Conservation (phyloP, 1,140 invertebrate species). For the Brachionus plicatilis region DNA sequence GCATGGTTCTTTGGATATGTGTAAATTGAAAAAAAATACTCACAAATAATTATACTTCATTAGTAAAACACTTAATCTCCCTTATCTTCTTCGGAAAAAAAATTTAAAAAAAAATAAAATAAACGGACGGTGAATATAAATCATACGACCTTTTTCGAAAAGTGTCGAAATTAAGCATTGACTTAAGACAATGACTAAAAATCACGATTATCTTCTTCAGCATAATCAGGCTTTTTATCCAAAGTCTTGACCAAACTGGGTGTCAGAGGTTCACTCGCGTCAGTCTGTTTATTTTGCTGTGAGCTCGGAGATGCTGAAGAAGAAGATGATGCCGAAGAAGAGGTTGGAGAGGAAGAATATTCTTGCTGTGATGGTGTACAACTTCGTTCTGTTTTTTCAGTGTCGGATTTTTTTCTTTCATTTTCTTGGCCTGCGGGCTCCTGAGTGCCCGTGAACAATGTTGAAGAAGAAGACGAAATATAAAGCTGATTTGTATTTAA, state of each 20-base stretch:
- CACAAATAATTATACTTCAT: background rate
- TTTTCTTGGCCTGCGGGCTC: background rate
- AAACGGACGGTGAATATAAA: slow-evolving; percentile 2
- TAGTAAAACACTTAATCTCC: background rate
- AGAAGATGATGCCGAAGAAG: background rate
- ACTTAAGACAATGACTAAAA: background rate
- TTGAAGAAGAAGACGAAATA: slow-evolving; percentile 1
- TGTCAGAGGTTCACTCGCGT: background rate
- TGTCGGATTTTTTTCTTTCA: background rate
- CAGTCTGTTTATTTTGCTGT: background rate
- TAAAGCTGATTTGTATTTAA: background rate
- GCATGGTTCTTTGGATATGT: background rate
- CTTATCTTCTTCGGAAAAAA: background rate
- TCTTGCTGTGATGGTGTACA: background rate
- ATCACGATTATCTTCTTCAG: background rate
- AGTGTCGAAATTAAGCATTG: background rate
- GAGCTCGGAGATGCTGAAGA: slow-evolving; percentile 9
- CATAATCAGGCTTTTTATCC: background rate
- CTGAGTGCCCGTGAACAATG: background rate
- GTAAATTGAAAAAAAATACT: background rate
- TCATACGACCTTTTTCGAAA: background rate
- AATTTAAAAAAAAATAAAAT: background rate
- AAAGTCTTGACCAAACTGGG: background rate
- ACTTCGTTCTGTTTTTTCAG: slow-evolving; percentile 4
- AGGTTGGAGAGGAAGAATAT: background rate